Evolutionary conservation across 2,888 invertebrate species (phyloP), one percentile per base, ranked within the genome.

Genomic region (Dryobotodes eremita): DNA sequence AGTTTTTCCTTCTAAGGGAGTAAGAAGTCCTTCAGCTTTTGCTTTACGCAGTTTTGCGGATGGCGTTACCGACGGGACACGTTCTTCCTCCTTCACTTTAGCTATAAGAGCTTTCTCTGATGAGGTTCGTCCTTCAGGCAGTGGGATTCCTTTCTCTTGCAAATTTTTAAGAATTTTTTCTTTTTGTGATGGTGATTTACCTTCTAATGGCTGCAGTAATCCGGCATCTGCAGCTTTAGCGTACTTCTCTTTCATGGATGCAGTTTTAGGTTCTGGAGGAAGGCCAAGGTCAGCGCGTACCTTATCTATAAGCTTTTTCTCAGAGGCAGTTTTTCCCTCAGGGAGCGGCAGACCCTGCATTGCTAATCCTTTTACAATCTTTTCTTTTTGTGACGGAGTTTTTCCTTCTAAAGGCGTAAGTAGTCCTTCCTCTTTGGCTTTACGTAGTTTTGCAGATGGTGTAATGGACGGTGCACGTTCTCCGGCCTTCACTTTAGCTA

Each of bases 171-270:
- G 48, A 46, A 80, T 83, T 68, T 42, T 77, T 68, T 83, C 80
- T 65, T 84, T 84, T 66, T 83, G 61, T 0, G 31, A 10, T 3
- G n/a, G 10, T 17, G 84, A 13, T 73, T 77, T 80, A 0, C 77
- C 84, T 64, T 84, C 80, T 7, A 84, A 8, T 3, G 84, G 84
- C 15, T 75, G 65, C 3, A 80, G 8, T 0, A 88, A 15, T 0
- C 91, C 92, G 0, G 85, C 88, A 11, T 81, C 85, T 80, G 83
- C 80, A 0, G 90, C 91, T 86, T 89, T 86, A 88, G 88, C 75
- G 10, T 77, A 64, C 23, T 79, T 85, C 1, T 68, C 48, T 83
- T 71, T 83, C 72, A 77, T 75, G 2, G 75, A 69, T 6, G 65
- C 10, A 15, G 85, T 80, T 71, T 55, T 73, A 7, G 85, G 76